A percentile compares a stretch with the other conserved stretches of the same genome.
phyloP scores from a whole-genome alignment of 1,140 invertebrate species.

The Bombus confusus region DNA sequence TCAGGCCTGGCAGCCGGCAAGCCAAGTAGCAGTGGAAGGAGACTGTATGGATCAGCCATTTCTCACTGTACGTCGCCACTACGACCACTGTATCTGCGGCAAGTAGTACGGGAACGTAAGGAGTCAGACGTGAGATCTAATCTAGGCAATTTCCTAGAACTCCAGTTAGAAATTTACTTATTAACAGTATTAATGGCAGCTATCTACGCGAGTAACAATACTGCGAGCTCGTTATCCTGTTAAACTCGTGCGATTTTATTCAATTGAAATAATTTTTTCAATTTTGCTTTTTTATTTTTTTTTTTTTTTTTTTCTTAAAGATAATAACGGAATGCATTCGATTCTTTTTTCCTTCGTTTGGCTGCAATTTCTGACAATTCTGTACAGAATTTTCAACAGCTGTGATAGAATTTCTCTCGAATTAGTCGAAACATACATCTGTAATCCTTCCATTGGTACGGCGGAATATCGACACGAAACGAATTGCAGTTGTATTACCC shows the following conservation, averaged over 20 bases:
- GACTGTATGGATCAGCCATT: conserved; percentile 51
- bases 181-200: background rate
- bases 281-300: background rate
- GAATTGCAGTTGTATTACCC: conserved; percentile 4
- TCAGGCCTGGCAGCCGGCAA: conserved; percentile 29
- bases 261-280: background rate
- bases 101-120: conserved; percentile 11
- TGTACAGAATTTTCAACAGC: background rate
- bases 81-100: background rate
- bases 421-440: conserved; percentile 15
- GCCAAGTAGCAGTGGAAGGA: conserved; percentile 30
- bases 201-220: background rate
- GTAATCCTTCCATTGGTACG: conserved; percentile 25
- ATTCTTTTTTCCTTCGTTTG: background rate
- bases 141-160: conserved; percentile 2
- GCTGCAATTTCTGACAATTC: background rate
- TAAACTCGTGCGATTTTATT: background rate
- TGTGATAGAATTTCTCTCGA: background rate
- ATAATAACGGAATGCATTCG: background rate
- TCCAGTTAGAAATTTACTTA: background rate
- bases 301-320: background rate
- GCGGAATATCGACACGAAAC: conserved; percentile 21
- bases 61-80: conserved; percentile 42
- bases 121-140: conserved; percentile 19
- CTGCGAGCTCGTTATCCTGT: no score